A percentile compares a stretch with the other conserved stretches of the same genome.
phyloP scores from a whole-genome alignment of 1,140 invertebrate species.

The Danaus melanippus region DNA sequence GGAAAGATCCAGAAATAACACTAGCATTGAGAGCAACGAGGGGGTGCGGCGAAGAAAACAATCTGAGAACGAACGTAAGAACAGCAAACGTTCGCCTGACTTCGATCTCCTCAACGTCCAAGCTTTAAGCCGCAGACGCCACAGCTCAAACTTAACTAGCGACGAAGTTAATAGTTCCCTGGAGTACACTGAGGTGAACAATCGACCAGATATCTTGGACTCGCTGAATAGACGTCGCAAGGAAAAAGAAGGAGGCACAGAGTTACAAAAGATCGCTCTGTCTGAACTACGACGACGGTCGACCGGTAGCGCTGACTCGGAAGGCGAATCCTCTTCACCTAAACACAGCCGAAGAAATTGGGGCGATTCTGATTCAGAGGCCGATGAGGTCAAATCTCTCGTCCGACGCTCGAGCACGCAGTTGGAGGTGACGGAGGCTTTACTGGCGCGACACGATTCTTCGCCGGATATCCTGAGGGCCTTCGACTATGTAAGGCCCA shows the following conservation, averaged over 20 bases:
- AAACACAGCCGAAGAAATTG: constrained; percentile 48
- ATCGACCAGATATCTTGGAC: constrained; percentile 63
- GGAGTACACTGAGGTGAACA: constrained; percentile 63
- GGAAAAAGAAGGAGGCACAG: constrained; percentile 42
- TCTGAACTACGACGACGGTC: constrained; percentile 51
- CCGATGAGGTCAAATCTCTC: constrained; percentile 75
- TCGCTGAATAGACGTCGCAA: constrained; percentile 53
- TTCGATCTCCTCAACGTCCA: constrained; percentile 62
- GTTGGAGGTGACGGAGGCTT: constrained; percentile 56
- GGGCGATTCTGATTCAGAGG: constrained; percentile 78
- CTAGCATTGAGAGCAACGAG: constrained; percentile 62
- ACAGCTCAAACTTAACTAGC: constrained; percentile 59
- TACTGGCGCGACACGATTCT: constrained; percentile 55
- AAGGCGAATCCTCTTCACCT: constrained; percentile 47
- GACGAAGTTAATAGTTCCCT: constrained; percentile 62
- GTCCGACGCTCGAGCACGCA: constrained; percentile 60
- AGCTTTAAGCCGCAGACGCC: constrained; percentile 51
- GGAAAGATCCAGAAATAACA: constrained; percentile 65
- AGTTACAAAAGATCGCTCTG: constrained; percentile 52
- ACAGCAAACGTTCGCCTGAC: constrained; percentile 57
- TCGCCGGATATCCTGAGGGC: constrained; percentile 62
- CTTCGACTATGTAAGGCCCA: constrained; percentile 70
- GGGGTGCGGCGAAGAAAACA: constrained; percentile 51
- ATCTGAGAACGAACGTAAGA: constrained; percentile 51
- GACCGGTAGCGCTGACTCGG: constrained; percentile 49